Conservation (phyloP, 2,113 vertebrate species). For the Egretta garzetta region DNA sequence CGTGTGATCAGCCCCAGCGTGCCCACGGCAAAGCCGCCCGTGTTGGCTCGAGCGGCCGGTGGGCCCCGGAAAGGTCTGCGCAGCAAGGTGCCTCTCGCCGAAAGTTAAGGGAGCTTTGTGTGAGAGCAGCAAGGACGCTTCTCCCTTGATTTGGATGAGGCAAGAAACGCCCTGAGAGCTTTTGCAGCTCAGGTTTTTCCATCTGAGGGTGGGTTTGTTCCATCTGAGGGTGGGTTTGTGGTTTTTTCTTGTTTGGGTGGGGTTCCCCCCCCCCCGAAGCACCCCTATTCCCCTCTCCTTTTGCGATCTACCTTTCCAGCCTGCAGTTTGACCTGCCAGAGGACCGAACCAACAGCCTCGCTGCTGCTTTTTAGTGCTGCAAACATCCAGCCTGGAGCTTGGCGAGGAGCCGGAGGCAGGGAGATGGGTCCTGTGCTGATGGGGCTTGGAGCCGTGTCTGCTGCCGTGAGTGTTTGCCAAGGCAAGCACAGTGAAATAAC, state of each 20-base stretch:
- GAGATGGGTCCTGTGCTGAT: background rate
- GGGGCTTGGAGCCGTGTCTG: background rate
- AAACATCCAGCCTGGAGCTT: background rate
- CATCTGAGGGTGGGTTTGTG: too few species aligned
- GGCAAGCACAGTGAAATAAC: background rate
- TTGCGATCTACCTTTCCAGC: background rate
- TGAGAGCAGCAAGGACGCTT: conserved; percentile 6
- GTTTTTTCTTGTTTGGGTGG: background rate
- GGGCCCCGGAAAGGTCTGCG: conserved; percentile 1
- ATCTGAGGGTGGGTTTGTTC: background rate
- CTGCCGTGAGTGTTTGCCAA: accelerated
- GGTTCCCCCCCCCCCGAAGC: background rate
- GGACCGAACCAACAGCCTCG: background rate
- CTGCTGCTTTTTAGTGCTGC: background rate
- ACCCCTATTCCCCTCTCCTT: background rate
- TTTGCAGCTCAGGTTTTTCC: background rate
- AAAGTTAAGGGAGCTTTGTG: conserved; percentile 57
- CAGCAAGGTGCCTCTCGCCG: background rate
- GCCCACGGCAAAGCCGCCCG: background rate
- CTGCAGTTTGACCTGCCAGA: too few species aligned
- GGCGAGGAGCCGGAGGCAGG: background rate
- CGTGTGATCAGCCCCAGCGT: background rate
- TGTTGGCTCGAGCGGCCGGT: background rate
- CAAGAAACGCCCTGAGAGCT: background rate
- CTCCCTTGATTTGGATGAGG: background rate